Evolutionary conservation across 2,797 vertebrate genomes (phyloP).

Genomic region (Acipenser transmontanus): DNA sequence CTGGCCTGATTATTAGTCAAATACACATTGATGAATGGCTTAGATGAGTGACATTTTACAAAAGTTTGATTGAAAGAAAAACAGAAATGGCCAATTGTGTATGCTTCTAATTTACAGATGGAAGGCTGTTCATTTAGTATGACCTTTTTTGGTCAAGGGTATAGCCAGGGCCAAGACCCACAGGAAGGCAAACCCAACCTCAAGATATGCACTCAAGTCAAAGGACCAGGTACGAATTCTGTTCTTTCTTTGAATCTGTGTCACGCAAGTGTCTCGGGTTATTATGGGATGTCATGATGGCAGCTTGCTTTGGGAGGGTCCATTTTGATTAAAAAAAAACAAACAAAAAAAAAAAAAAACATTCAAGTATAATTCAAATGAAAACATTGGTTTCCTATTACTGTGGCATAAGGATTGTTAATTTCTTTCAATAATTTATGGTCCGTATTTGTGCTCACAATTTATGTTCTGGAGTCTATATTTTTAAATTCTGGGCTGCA

Average conservation of each 20-base stretch:
- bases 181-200: slow-evolving; percentile 69
- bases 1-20: no score
- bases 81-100: neutral
- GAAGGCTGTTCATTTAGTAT: slow-evolving; percentile 80
- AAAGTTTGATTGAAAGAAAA: no score
- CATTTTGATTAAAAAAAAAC: neutral
- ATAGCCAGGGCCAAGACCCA: slow-evolving; percentile 64
- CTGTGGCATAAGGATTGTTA: no score
- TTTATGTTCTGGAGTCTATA: no score
- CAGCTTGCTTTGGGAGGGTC: neutral
- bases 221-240: slow-evolving; percentile 76
- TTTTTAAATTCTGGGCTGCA: no score
- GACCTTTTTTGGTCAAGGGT: slow-evolving; percentile 83
- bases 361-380: neutral
- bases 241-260: neutral
- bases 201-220: slow-evolving; percentile 84
- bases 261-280: neutral
- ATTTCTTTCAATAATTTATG: no score
- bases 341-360: neutral
- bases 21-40: no score
- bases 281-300: neutral
- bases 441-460: no score
- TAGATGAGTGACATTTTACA: no score
- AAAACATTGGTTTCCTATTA: neutral
- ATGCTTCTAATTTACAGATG: slow-evolving; percentile 57